phyloP scores from a whole-genome alignment of 2,888 invertebrate species.

The Ligdia adustata region DNA sequence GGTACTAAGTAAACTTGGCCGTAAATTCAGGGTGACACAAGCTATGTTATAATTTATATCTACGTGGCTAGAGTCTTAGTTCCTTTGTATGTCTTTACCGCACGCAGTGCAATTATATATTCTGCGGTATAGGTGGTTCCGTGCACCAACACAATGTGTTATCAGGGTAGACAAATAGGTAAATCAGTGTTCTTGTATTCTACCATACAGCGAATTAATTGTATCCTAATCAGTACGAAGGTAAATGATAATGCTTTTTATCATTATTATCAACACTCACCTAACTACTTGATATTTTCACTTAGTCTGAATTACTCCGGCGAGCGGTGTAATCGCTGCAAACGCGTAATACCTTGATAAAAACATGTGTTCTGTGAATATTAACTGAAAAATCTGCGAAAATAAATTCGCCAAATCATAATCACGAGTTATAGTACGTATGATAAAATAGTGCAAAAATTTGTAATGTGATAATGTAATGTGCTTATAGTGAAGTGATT shows the following conservation, averaged over 20 bases:
- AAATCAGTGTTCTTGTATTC: slow-evolving; percentile 15
- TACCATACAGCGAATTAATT: slow-evolving; percentile 32
- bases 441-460: background rate
- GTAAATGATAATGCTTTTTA: slow-evolving; percentile 50
- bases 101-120: too few relatives aligned
- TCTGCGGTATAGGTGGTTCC: too few relatives aligned
- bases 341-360: background rate
- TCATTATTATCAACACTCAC: slow-evolving; percentile 44
- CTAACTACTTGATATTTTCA: slow-evolving; percentile 37
- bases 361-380: slow-evolving; percentile 7
- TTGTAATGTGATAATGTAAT: background rate
- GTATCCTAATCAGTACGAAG: slow-evolving; percentile 49
- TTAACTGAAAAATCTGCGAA: background rate
- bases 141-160: background rate
- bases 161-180: slow-evolving; percentile 1
- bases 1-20: too few relatives aligned
- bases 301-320: slow-evolving; percentile 42
- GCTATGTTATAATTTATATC: too few relatives aligned
- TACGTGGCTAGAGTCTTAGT: too few relatives aligned
- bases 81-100: too few relatives aligned
- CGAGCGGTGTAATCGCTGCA: slow-evolving; percentile 32
- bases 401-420: too few relatives aligned
- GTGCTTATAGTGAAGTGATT: slow-evolving; percentile 5
- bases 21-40: too few relatives aligned
- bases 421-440: too few relatives aligned